phyloP scores from a whole-genome alignment of 2,888 invertebrate genomes.

The Isotomurus palustris region DNA sequence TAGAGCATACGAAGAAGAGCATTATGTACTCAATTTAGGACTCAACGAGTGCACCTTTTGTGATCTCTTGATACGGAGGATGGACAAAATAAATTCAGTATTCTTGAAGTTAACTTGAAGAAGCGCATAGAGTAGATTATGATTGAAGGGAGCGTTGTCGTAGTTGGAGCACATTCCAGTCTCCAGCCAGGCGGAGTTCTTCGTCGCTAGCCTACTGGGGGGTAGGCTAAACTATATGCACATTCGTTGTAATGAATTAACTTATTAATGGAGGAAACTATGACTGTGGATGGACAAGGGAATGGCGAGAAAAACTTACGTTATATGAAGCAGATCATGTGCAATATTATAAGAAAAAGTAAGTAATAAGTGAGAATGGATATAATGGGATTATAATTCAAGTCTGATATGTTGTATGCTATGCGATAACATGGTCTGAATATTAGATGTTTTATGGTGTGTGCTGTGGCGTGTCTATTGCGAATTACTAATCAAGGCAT shows the following conservation, averaged over 20 bases:
- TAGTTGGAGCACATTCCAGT: slow-evolving; percentile 7
- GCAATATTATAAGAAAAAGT: slow-evolving; percentile 7
- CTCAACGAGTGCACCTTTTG: slow-evolving; percentile 32
- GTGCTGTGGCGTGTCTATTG: slow-evolving; percentile 8
- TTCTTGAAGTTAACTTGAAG: slow-evolving; percentile 28
- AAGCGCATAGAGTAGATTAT: not conserved
- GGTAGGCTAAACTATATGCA: slow-evolving; percentile 4
- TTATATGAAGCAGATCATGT: slow-evolving; percentile 5
- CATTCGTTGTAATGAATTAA: slow-evolving; percentile 9
- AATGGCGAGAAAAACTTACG: slow-evolving; percentile 5
- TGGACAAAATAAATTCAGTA: slow-evolving; percentile 32
- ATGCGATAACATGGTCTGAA: slow-evolving; percentile 13
- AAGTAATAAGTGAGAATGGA: slow-evolving; percentile 3
- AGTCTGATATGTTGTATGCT: slow-evolving; percentile 5
- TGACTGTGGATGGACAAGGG: not conserved
- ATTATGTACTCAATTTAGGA: no score
- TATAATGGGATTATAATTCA: slow-evolving; percentile 12
- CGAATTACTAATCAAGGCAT: not conserved
- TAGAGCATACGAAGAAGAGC: slow-evolving; percentile 21
- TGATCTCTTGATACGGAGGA: slow-evolving; percentile 34
- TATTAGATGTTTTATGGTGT: slow-evolving; percentile 7
- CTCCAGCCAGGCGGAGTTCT: slow-evolving; percentile 6
- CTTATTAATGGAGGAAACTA: not conserved
- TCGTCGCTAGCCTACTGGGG: slow-evolving; percentile 5
- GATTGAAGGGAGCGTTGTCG: not conserved